Evolutionary conservation across 64 coral and sea anemone genomes (phyloP), one percentile per base, ranked within the genome.

Genomic region (Montipora cactus): DNA sequence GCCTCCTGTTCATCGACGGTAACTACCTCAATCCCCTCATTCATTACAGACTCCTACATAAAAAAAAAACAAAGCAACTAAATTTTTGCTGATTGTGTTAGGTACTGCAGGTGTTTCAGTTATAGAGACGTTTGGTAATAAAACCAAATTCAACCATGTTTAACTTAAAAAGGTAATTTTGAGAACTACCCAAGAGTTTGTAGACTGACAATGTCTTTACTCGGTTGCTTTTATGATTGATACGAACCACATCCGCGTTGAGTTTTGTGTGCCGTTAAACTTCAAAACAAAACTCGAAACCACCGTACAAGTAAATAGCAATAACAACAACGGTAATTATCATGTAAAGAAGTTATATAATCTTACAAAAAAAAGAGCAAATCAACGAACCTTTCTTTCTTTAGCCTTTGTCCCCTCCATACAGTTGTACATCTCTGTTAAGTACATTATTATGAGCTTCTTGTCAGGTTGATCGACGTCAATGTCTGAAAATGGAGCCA

Each of bases 391-490:
- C 87, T 67, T 62, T 81, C 71, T 87, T 20, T 96, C 83, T 68
- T 23, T 89, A 10, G 95, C 95, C 25, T 84, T 87, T 44, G 55
- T 55, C 0, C 95, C 95, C 49, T 97, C 95, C 14, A 97, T 68
- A 12, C 91, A 57, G 44, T 97, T 90, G 51, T 97, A 97, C 83
- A 97, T 81, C 5, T 93, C 94, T 4, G 95, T 97, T 37, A 97
- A 68, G 92, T 97, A 97, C 95, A 97, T 97, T 50, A 97, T 97
- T 22, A 97, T 80, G 23, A 97, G 59, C 83, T 97, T 97, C 69
- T 97, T 97, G 81, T 97, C 95, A 18, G 95, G 95, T 59, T 85
- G 84, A 9, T 94, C 76, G 20, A 97, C 92, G 49, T 94, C 95
- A 50, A 97, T 97, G 22, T 97, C 95, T 94, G 88, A 69, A 4